Percentiles rank a stretch among this genome's conserved stretches.
Evolutionary conservation across 2,888 invertebrate genomes (phyloP).

Genomic region (Apamea crenata): DNA sequence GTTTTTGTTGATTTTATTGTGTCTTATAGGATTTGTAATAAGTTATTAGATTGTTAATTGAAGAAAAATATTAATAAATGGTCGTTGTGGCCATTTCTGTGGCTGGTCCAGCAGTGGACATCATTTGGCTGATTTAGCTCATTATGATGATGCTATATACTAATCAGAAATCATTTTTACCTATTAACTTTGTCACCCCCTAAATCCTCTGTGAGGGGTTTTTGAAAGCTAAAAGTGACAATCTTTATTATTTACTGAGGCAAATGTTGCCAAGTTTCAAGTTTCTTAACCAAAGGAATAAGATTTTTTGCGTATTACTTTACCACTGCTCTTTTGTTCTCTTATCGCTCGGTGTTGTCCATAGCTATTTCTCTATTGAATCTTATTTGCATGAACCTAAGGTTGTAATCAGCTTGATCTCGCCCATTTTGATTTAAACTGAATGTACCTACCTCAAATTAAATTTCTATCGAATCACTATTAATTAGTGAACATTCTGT

Average conservation of each 20-base stretch:
- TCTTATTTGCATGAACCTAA: not conserved
- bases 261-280: no score
- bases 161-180: no score
- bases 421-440: no score
- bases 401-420: no score
- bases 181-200: no score
- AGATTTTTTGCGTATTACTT: not conserved
- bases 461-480: no score
- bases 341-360: not conserved
- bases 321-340: not conserved
- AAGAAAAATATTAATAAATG: not conserved
- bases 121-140: not conserved
- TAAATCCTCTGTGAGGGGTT: no score
- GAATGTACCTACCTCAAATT: no score
- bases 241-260: no score
- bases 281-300: no score
- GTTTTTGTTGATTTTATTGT: constrained; percentile 19
- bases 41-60: constrained; percentile 10
- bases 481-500: not conserved
- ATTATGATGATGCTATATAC: not conserved
- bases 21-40: not conserved
- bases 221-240: no score
- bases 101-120: not conserved
- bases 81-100: not conserved
- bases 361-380: not conserved